phyloP scores from a whole-genome alignment of 1,140 invertebrate genomes.

The Anastatus disparis region DNA sequence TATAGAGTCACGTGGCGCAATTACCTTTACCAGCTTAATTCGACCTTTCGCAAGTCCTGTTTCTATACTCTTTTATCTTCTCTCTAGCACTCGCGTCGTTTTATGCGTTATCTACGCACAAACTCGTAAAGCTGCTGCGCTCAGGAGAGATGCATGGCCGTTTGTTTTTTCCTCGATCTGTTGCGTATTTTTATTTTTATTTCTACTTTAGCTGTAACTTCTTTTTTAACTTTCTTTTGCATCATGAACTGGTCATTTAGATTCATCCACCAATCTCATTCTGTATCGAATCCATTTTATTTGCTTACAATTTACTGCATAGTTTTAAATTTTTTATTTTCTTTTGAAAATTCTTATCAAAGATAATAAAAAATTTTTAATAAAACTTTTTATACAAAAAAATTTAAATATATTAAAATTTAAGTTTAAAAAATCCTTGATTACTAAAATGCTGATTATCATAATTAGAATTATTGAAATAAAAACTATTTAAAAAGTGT shows the following conservation, averaged over 20 bases:
- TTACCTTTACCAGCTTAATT: constrained; percentile 52
- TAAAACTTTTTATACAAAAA: no score
- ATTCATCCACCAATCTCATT: constrained; percentile 37
- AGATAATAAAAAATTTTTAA: no score
- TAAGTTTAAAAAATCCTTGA: no score
- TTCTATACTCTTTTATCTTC: constrained; percentile 28
- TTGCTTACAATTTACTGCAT: constrained; percentile 26
- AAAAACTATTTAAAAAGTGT: no score
- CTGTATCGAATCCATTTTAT: constrained; percentile 26
- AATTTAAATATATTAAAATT: no score
- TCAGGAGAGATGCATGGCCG: constrained; percentile 3
- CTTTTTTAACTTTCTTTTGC: not conserved
- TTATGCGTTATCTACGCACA: constrained; percentile 15
- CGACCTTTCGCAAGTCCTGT: constrained; percentile 36
- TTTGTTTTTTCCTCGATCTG: not conserved
- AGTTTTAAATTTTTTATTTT: no score
- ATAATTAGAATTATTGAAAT: no score
- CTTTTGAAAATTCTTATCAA: no score
- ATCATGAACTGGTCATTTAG: constrained; percentile 52
- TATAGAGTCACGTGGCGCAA: constrained; percentile 36
- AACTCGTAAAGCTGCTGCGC: not conserved
- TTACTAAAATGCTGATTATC: no score
- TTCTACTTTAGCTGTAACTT: not conserved
- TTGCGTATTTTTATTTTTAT: not conserved
- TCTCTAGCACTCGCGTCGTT: constrained; percentile 12